These are phyloP conservation scores for Arvicola amphibius DNA, from an alignment of 2,797 vertebrate genomes.

Conservation along the genomic window DNA sequence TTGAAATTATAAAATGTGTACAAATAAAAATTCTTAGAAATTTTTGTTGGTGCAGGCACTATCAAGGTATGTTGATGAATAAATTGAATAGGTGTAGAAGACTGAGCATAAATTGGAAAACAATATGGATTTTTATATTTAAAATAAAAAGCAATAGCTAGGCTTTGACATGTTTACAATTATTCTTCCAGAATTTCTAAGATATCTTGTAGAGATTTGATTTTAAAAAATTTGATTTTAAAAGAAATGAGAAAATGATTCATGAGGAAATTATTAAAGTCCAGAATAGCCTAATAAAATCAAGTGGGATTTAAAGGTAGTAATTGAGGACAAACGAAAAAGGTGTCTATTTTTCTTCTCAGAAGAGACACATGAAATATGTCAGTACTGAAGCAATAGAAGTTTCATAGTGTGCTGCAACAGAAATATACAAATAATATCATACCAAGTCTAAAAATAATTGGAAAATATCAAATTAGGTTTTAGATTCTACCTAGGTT, in stretches of 20 bases:
- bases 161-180: not conserved
- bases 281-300: not conserved
- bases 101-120: not conserved
- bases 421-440: not conserved
- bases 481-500: not conserved
- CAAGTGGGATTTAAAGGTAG: not conserved
- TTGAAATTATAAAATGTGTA: not conserved
- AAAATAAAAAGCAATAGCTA: constrained; percentile 3
- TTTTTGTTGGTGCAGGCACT: not conserved
- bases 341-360: not conserved
- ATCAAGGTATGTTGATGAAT: not conserved
- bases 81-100: not conserved
- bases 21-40: not conserved
- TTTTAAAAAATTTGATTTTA: not conserved
- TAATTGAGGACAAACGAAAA: not conserved
- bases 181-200: not conserved
- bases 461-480: not conserved
- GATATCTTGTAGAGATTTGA: not conserved
- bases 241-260: not conserved
- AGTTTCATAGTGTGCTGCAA: not conserved
- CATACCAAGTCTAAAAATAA: not conserved
- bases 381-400: not conserved
- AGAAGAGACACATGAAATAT: not conserved
- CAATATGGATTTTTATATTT: not conserved
- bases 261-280: not conserved